Conservation (phyloP, 2,797 vertebrate species). For the Pangasius krempfi region DNA sequence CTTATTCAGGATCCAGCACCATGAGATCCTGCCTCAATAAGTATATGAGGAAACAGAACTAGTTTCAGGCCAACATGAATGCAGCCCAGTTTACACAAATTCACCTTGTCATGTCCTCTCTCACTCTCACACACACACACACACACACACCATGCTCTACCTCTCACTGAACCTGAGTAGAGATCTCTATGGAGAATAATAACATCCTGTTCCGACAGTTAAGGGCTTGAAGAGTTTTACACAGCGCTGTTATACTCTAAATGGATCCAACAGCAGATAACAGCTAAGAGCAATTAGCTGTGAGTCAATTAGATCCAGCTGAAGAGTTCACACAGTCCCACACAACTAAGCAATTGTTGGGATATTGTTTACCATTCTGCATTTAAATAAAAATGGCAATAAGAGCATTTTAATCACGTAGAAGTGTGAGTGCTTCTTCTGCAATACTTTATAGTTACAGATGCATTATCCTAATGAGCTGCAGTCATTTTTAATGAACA, state of each 20-base stretch:
- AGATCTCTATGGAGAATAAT: constrained; percentile 28
- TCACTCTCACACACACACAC: not conserved
- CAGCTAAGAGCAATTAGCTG: constrained; percentile 30
- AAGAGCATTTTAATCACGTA: constrained; percentile 48
- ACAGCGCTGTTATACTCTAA: not conserved
- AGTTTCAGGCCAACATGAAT: not conserved
- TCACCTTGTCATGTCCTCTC: not conserved
- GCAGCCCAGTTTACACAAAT: not conserved
- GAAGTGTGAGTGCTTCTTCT: not conserved
- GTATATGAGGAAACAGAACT: not conserved
- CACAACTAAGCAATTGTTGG: constrained; percentile 52
- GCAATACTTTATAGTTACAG: constrained; percentile 26
- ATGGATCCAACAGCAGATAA: constrained; percentile 29
- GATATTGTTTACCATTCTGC: not conserved
- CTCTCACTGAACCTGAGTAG: constrained; percentile 15
- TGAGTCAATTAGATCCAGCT: constrained; percentile 27
- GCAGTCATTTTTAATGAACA: constrained; percentile 70
- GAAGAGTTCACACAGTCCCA: constrained; percentile 22
- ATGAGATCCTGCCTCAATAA: not conserved
- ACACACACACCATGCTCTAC: not conserved
- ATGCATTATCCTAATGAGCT: constrained; percentile 66
- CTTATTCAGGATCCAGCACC: not conserved
- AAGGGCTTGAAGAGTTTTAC: constrained; percentile 26
- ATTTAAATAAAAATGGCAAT: constrained; percentile 29
- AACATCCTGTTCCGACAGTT: constrained; percentile 30